A percentile compares a stretch with the other conserved stretches of the same genome.
These are phyloP conservation scores for Eonycteris spelaea DNA, from an alignment of 2,113 vertebrate genomes.

Conservation along the genomic window DNA sequence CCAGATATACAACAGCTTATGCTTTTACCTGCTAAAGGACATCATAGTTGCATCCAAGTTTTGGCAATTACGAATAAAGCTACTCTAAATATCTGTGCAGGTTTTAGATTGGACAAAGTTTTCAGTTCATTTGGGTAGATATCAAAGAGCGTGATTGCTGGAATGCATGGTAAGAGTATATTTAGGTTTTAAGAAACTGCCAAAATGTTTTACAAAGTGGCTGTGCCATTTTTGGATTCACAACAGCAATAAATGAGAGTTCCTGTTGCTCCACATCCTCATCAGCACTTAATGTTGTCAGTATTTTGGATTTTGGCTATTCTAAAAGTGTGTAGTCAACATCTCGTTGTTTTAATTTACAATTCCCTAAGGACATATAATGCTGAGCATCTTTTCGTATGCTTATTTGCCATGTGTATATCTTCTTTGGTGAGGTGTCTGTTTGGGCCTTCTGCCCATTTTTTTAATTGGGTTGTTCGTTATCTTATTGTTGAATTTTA, in stretches of 20 bases:
- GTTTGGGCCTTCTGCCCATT: neutral
- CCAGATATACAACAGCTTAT: neutral
- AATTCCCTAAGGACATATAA: neutral
- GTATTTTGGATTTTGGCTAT: neutral
- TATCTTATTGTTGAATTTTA: slow-evolving; percentile 12
- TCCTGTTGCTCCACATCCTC: neutral
- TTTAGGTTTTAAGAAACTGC: neutral
- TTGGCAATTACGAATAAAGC: neutral
- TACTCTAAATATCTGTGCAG: neutral
- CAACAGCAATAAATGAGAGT: neutral
- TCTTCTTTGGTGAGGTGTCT: neutral
- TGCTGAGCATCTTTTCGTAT: neutral
- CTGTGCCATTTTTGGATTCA: neutral
- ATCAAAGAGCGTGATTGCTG: neutral
- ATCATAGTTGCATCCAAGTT: neutral
- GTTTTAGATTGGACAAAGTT: neutral
- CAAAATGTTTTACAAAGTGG: neutral
- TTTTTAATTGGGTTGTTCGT: neutral
- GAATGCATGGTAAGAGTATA: neutral
- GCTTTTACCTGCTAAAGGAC: neutral
- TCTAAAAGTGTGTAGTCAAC: neutral
- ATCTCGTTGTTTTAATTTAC: neutral
- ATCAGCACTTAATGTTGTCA: neutral
- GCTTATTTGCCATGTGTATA: neutral
- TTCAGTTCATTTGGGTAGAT: neutral